Base-by-base conservation (phyloP, 2,888 invertebrate genomes). In the Harpalus rubripes region DNA sequence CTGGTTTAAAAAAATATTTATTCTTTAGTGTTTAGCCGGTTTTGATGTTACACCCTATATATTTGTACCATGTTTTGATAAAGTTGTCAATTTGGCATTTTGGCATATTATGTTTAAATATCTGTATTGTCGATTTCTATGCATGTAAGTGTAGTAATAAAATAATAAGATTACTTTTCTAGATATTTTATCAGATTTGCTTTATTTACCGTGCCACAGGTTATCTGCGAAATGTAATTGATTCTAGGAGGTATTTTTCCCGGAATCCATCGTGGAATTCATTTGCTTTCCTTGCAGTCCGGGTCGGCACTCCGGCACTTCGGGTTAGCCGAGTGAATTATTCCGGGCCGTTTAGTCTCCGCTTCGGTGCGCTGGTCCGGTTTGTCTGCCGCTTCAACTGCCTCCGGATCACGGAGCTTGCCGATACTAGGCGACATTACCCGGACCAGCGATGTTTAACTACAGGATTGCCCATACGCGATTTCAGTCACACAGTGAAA, bases 321-420 rank as follows among this genome's bases (percentile, higher is more conserved):
- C 82, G 83, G 82, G 82, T 72, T 74, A 74, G 61, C 74, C 74
- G 74, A 83, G 83, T 83, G 83, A 83, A 83, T 83, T 83, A 83
- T 83, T 83, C 83, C 83, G 61, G 83, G 76, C 83, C 74, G 83
- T 83, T 83, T 83, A 76, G 83, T 61, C 59, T 61, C 76, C 44
- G 56, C 78, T 58, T 58, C 32, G 72, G 72, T 72, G 72, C 41
- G 56, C 78, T 74, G 72, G 74, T 74, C 74, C 74, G 74, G 74
- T 74, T 74, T 74, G 74, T 74, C 74, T 74, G 74, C 44, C 74
- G 74, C 52, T 74, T 74, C 18, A 56, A 22, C 26, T 74, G 16
- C 72, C 72, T 12, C 16, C 7, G 8, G 44, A 52, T 8, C 44
- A 6, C 10, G 44, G 44, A 12, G 8, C 44, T 8, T 12, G 44